Percentiles rank a stretch among this genome's conserved stretches.
Evolutionary conservation across 2,888 invertebrate genomes (phyloP).

Genomic region (Phania funesta): DNA sequence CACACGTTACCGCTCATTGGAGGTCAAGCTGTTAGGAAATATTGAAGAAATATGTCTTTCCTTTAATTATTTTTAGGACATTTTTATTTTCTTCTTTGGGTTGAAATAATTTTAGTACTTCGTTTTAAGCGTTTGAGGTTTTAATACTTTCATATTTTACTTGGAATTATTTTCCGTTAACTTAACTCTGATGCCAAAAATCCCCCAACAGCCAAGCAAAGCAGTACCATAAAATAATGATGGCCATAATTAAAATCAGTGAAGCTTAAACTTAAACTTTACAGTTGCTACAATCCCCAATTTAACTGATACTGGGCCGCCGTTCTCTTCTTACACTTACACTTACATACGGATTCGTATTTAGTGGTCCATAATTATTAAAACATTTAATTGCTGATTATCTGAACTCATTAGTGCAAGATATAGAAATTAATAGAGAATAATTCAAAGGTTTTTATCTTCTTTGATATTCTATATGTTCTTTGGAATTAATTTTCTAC

Average conservation of each 20-base stretch:
- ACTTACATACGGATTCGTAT: background rate
- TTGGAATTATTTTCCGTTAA: background rate
- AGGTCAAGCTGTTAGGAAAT: too few species aligned
- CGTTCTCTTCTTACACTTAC: background rate
- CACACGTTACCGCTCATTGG: too few species aligned
- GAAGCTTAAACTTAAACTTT: slow-evolving; percentile 34
- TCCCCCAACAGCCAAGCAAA: background rate
- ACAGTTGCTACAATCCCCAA: slow-evolving; percentile 39
- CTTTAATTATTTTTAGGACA: too few species aligned
- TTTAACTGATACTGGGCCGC: background rate
- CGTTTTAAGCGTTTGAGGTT: too few species aligned
- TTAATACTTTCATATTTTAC: too few species aligned
- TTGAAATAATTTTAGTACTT: too few species aligned
- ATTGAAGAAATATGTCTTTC: too few species aligned
- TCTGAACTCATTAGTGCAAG: slow-evolving; percentile 40
- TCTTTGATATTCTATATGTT: slow-evolving; percentile 14
- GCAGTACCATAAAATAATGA: slow-evolving; percentile 9
- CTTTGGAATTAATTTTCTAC: slow-evolving; percentile 17
- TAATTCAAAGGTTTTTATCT: background rate
- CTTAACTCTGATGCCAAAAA: background rate
- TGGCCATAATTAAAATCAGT: slow-evolving; percentile 46
- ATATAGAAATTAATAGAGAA: slow-evolving; percentile 30
- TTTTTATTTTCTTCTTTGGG: too few species aligned
- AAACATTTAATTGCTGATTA: slow-evolving; percentile 57
- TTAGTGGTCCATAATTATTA: slow-evolving; percentile 50